Evolutionary conservation across 2,888 invertebrate species (phyloP).

Genomic region (Glaucopsyche alexis): DNA sequence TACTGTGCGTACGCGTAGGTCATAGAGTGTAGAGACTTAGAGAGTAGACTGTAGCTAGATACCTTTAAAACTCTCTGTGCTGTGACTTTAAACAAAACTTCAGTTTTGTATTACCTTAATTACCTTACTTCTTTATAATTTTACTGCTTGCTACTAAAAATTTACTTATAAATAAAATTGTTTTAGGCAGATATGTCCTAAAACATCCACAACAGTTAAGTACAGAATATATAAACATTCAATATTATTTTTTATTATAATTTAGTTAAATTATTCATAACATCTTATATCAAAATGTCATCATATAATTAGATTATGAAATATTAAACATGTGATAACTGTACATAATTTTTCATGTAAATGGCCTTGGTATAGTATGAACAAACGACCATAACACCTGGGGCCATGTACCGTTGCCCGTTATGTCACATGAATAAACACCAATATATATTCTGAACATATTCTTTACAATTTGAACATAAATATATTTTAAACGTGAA

Average conservation of each 20-base stretch:
- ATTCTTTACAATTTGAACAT: not conserved
- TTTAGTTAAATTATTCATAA: slow-evolving; percentile 20
- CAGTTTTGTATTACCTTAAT: too few species aligned
- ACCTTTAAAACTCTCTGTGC: too few species aligned
- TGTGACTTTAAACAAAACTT: too few species aligned
- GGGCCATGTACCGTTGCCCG: slow-evolving; percentile 8
- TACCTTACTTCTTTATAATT: too few species aligned
- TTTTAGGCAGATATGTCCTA: too few species aligned
- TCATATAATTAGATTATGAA: slow-evolving; percentile 12
- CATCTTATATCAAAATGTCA: slow-evolving; percentile 7
- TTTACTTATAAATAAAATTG: too few species aligned
- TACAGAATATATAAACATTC: not conserved
- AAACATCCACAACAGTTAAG: not conserved
- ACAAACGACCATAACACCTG: not conserved
- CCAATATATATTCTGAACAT: slow-evolving; percentile 8
- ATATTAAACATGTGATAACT: slow-evolving; percentile 25
- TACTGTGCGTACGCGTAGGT: too few species aligned
- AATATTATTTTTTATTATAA: not conserved
- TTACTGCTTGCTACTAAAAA: too few species aligned
- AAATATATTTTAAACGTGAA: not conserved
- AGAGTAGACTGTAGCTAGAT: too few species aligned
- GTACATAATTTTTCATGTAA: slow-evolving; percentile 9
- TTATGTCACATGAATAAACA: slow-evolving; percentile 14
- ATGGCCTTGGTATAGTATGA: not conserved
- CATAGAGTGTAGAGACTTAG: too few species aligned